Evolutionary conservation across 2,888 invertebrate genomes (phyloP).

Genomic region (Amphipyra berbera): DNA sequence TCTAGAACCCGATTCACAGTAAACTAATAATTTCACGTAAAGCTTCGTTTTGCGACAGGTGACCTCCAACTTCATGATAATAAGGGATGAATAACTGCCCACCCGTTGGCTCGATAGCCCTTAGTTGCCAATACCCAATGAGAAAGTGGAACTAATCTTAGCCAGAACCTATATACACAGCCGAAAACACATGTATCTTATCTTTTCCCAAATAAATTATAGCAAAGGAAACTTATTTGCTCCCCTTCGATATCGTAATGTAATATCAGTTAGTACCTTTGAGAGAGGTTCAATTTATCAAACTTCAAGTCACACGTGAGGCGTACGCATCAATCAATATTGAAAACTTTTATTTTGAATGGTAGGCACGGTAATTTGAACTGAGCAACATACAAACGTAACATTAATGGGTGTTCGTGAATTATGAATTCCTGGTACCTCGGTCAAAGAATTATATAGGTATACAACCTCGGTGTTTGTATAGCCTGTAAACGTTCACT

Average conservation of each 20-base stretch:
- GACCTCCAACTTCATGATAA: too few relatives aligned
- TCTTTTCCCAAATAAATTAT: conserved; percentile 17
- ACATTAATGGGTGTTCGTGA: neutral
- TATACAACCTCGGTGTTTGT: too few relatives aligned
- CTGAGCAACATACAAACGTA: conserved; percentile 5
- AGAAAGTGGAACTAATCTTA: conserved; percentile 9
- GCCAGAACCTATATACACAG: neutral
- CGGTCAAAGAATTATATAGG: neutral
- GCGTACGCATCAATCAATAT: conserved; percentile 41
- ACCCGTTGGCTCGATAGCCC: too few relatives aligned
- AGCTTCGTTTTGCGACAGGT: too few relatives aligned
- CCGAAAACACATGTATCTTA: conserved; percentile 20
- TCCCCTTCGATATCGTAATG: conserved; percentile 16
- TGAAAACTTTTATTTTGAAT: conserved; percentile 16
- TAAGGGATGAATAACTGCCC: too few relatives aligned
- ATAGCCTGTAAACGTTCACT: too few relatives aligned
- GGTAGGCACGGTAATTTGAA: conserved; percentile 23
- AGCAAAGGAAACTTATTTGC: conserved; percentile 36
- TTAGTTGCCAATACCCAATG: too few relatives aligned
- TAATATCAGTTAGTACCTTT: conserved; percentile 2
- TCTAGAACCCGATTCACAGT: too few relatives aligned
- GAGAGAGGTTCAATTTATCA: conserved; percentile 32
- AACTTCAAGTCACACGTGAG: conserved; percentile 24
- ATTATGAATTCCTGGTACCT: conserved; percentile 35
- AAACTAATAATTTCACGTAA: too few relatives aligned